Conservation (phyloP, 2,113 vertebrate species). For the Poeciliopsis turrubarensis region DNA sequence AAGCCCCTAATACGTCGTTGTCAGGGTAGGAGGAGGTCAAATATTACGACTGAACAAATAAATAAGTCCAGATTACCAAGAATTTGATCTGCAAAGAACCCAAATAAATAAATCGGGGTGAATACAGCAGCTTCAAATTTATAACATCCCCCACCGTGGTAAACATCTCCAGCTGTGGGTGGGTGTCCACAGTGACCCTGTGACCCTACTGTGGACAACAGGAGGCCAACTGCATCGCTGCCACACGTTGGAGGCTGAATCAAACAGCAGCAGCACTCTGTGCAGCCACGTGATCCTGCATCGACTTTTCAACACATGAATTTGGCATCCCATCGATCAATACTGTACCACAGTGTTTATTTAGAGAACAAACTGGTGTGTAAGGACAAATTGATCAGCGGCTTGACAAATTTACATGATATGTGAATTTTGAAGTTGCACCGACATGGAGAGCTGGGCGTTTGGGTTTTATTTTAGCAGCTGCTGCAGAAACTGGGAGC, state of each 20-base stretch:
- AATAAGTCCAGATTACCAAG: neutral
- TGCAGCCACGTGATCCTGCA: constrained; percentile 56
- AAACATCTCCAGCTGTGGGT: neutral
- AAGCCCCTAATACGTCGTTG: no score
- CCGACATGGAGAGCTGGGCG: neutral
- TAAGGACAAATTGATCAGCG: constrained; percentile 1
- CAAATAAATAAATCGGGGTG: neutral
- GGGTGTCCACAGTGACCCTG: neutral
- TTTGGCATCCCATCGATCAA: constrained; percentile 61
- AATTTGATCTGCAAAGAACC: neutral
- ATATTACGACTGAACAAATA: neutral
- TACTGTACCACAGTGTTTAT: constrained; percentile 50
- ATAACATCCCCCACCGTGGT: neutral
- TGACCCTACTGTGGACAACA: neutral
- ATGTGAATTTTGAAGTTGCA: constrained; percentile 17
- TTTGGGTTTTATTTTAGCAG: neutral
- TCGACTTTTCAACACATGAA: constrained; percentile 63
- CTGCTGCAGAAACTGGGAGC: neutral
- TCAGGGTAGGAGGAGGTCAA: neutral
- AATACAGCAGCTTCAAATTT: neutral
- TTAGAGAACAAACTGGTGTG: constrained; percentile 30
- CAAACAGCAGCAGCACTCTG: constrained; percentile 40
- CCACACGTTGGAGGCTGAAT: neutral
- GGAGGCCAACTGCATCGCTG: neutral
- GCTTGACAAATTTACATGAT: constrained; percentile 21